phyloP scores from a whole-genome alignment of 1,140 invertebrate species.

The Amyelois transitella region DNA sequence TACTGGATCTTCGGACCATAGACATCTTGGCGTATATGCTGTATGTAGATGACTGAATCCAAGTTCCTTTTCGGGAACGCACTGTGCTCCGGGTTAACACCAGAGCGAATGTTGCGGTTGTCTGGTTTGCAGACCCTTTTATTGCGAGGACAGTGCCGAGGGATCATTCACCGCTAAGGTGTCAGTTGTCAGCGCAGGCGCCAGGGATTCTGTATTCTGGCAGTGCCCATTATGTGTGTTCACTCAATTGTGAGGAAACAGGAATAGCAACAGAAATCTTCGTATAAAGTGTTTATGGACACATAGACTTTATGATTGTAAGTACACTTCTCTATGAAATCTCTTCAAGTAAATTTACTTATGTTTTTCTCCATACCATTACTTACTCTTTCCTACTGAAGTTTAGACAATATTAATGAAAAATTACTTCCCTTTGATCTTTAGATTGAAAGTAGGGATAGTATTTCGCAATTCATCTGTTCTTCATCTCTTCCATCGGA shows the following conservation, averaged over 20 bases:
- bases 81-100: constrained; percentile 49
- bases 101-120: constrained; percentile 57
- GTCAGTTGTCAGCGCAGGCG: constrained; percentile 44
- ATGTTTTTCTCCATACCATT: too few species aligned
- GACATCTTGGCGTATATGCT: constrained; percentile 33
- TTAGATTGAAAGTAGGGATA: too few species aligned
- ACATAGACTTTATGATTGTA: too few species aligned
- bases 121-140: constrained; percentile 27
- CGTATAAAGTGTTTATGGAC: too few species aligned
- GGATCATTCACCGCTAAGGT: constrained; percentile 51
- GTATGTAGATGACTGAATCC: constrained; percentile 16
- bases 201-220: constrained; percentile 36
- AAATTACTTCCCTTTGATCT: too few species aligned
- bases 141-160: constrained; percentile 30
- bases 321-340: too few species aligned
- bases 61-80: constrained; percentile 27
- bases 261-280: constrained; percentile 2
- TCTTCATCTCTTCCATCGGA: too few species aligned
- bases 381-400: too few species aligned
- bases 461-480: too few species aligned
- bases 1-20: constrained; percentile 55
- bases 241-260: constrained; percentile 31
- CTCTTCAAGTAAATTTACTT: too few species aligned
- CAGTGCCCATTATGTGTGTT: constrained; percentile 44
- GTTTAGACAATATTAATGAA: too few species aligned